Conservation (phyloP, 2,888 invertebrate species). For the Plagiodera versicolora region DNA sequence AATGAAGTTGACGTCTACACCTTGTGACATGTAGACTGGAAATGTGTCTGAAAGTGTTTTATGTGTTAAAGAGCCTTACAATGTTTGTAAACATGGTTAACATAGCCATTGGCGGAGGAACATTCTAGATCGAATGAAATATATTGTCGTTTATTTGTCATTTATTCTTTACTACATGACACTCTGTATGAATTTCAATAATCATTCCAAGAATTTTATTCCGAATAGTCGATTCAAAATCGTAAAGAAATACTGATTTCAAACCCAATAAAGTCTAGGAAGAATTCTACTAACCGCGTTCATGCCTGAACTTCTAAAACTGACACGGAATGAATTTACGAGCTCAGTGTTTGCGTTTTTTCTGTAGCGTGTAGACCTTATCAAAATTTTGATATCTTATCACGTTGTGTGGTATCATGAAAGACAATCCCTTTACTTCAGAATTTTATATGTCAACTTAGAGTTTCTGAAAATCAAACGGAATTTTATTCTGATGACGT, state of each 20-base stretch:
- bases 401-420: conserved; percentile 13
- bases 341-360: conserved; percentile 28
- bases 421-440: conserved; percentile 2
- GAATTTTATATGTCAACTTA: background rate
- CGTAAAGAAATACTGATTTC: background rate
- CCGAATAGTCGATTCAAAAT: too few relatives aligned
- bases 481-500: too few relatives aligned
- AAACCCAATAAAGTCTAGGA: background rate
- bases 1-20: conserved; percentile 9
- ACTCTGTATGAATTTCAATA: too few relatives aligned
- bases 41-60: conserved; percentile 2
- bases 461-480: background rate
- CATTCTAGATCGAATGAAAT: too few relatives aligned
- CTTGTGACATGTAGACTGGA: conserved; percentile 3
- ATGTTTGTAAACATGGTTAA: conserved; percentile 13
- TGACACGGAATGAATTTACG: conserved; percentile 23
- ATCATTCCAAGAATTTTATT: too few relatives aligned
- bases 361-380: conserved; percentile 30
- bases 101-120: background rate
- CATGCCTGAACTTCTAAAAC: background rate
- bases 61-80: conserved; percentile 6
- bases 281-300: background rate
- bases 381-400: conserved; percentile 34
- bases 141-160: too few relatives aligned
- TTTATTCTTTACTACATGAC: too few relatives aligned